Evolutionary conservation across 2,113 vertebrate genomes (phyloP).

Genomic region (Proteles cristata): DNA sequence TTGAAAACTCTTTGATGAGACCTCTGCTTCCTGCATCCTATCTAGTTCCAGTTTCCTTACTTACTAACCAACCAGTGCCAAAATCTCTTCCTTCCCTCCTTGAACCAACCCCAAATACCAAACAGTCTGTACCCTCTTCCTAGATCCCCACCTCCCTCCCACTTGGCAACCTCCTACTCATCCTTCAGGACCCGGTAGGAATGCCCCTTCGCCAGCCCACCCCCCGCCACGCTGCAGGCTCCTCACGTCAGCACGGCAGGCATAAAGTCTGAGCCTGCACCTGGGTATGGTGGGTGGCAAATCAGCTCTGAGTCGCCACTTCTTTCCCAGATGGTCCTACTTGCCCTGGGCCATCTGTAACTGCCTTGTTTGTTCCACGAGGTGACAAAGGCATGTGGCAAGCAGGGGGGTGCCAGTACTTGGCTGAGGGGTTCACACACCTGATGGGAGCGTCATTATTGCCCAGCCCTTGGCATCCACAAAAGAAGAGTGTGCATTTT

Average conservation of each 20-base stretch:
- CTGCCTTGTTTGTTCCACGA: too few species aligned
- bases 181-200: background rate
- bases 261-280: background rate
- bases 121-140: background rate
- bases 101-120: background rate
- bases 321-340: background rate
- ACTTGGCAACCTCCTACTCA: background rate
- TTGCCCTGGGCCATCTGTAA: background rate
- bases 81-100: background rate
- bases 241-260: background rate
- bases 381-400: background rate
- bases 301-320: rapidly evolving
- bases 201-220: rapidly evolving
- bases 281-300: background rate
- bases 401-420: background rate
- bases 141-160: background rate
- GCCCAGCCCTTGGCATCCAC: too few species aligned
- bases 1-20: background rate
- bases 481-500: background rate
- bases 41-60: background rate
- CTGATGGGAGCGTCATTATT: background rate
- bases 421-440: background rate
- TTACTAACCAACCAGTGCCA: background rate
- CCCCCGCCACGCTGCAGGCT: rapidly evolving
- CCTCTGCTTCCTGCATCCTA: background rate